A percentile compares a stretch with the other conserved stretches of the same genome.
Conservation (phyloP, 2,888 invertebrate genomes). For the Quadroppia sp. region DNA sequence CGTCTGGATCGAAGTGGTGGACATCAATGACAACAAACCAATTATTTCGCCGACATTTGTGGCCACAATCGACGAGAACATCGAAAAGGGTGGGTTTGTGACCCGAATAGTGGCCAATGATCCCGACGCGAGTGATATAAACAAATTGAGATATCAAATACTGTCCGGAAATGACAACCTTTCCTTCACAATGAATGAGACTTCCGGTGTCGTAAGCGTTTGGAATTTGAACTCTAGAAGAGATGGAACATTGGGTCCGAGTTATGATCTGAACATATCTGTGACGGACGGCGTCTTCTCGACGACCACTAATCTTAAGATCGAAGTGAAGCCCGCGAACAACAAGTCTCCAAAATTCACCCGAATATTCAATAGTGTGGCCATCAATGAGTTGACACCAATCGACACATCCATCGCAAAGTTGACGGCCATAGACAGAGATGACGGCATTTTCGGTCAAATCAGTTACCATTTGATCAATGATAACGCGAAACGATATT, state of each 20-base stretch:
- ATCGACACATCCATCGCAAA: constrained; percentile 70
- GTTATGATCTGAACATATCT: constrained; percentile 73
- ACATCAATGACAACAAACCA: constrained; percentile 90
- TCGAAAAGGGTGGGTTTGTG: constrained; percentile 78
- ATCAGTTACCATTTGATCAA: constrained; percentile 60
- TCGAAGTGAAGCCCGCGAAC: constrained; percentile 60
- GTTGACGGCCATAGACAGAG: constrained; percentile 74
- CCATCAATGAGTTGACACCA: constrained; percentile 72
- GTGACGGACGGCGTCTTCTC: constrained; percentile 74
- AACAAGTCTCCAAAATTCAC: constrained; percentile 72
- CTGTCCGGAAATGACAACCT: constrained; percentile 68
- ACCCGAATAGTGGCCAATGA: constrained; percentile 83
- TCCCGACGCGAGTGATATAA: constrained; percentile 70
- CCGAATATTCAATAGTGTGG: constrained; percentile 70
- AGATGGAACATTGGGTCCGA: background rate
- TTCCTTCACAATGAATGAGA: constrained; percentile 51
- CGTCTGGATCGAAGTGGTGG: constrained; percentile 73
- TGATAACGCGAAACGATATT: constrained; percentile 52
- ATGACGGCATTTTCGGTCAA: constrained; percentile 66
- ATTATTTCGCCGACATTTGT: constrained; percentile 73
- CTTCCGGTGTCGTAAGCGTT: constrained; percentile 60
- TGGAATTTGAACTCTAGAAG: constrained; percentile 10
- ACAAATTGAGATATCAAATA: constrained; percentile 71
- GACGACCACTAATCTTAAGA: constrained; percentile 62
- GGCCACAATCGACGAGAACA: constrained; percentile 72